phyloP scores from a whole-genome alignment of 2,797 vertebrate genomes.

The Acipenser ruthenus region DNA sequence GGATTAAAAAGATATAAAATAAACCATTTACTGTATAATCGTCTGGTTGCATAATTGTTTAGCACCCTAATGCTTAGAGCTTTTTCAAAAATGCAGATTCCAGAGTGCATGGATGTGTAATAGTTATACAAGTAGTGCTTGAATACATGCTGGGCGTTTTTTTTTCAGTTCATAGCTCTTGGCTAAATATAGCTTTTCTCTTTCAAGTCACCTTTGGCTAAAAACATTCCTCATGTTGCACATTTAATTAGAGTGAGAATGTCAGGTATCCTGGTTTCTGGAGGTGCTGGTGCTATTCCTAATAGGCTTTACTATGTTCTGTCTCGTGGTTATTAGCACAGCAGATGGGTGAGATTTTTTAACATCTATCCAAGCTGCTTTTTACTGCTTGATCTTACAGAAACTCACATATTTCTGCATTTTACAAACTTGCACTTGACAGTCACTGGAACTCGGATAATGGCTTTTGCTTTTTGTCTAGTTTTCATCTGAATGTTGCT shows the following conservation, averaged over 20 bases:
- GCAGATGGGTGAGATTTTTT: slow-evolving; percentile 3
- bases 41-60: no score
- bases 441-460: neutral
- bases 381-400: neutral
- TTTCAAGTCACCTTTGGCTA: slow-evolving; percentile 3
- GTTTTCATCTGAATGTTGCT: no score
- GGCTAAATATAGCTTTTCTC: neutral
- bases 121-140: neutral
- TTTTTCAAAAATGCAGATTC: no score
- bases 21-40: no score
- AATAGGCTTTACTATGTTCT: slow-evolving; percentile 13
- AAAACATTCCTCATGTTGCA: slow-evolving; percentile 30
- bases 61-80: no score
- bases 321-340: slow-evolving; percentile 4
- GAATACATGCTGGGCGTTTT: neutral
- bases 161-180: neutral
- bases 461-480: neutral
- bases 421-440: neutral
- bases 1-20: no score
- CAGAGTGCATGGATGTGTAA: no score
- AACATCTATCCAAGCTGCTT: neutral
- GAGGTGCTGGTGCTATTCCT: slow-evolving; percentile 30
- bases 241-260: slow-evolving; percentile 45
- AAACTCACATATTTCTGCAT: neutral
- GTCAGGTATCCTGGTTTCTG: slow-evolving; percentile 38